Conservation (phyloP, 2,888 invertebrate species). For the Syritta pipiens region DNA sequence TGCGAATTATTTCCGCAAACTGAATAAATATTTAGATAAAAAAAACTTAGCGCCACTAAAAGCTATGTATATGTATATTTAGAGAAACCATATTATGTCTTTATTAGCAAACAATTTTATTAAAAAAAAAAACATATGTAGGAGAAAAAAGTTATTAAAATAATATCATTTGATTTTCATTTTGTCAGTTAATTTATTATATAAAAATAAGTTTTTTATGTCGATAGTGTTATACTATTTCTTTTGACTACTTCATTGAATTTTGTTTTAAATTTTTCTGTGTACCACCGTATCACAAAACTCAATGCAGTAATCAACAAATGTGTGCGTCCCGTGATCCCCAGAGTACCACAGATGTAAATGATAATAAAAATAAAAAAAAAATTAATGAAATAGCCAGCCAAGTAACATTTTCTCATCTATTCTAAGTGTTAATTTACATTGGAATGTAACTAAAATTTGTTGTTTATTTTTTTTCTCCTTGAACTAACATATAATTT, state of each 20-base stretch:
- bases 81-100: constrained; percentile 57
- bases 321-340: constrained; percentile 46
- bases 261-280: constrained; percentile 25
- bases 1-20: constrained; percentile 13
- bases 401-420: constrained; percentile 57
- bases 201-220: constrained; percentile 21
- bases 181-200: constrained; percentile 32
- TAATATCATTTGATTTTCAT: constrained; percentile 45
- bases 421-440: constrained; percentile 65
- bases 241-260: constrained; percentile 65
- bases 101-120: constrained; percentile 64
- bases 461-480: constrained; percentile 12
- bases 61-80: constrained; percentile 41
- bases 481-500: constrained; percentile 35
- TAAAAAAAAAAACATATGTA: constrained; percentile 36
- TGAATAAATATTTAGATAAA: constrained; percentile 12
- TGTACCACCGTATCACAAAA: constrained; percentile 9
- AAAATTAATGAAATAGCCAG: constrained; percentile 64
- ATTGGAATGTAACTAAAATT: constrained; percentile 61
- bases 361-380: constrained; percentile 59
- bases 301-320: constrained; percentile 50
- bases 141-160: constrained; percentile 51
- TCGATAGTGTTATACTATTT: constrained; percentile 44
- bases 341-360: constrained; percentile 62
- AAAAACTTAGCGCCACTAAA: constrained; percentile 44